Evolutionary conservation across 2,113 vertebrate species (phyloP).

Genomic region (Brachyhypopomus occidentalis): DNA sequence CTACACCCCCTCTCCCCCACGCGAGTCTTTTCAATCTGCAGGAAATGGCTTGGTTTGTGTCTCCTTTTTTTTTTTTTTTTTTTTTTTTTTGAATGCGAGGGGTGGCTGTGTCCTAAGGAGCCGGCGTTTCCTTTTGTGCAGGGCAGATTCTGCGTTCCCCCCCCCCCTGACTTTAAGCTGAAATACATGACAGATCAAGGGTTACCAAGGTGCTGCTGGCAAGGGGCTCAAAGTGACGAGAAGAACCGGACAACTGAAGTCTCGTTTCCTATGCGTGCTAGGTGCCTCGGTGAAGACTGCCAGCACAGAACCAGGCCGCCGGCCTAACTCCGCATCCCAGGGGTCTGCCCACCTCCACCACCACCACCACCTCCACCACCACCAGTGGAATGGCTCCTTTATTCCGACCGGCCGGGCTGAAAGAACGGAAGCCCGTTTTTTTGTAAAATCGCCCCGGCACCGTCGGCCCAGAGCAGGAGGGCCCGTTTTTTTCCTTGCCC

Average conservation of each 20-base stretch:
- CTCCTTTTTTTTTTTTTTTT: neutral
- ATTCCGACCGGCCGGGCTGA: neutral
- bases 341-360: neutral
- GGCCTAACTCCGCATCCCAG: neutral
- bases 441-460: conserved; percentile 72
- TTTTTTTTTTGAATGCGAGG: conserved; percentile 25
- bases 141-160: conserved; percentile 47
- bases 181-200: conserved; percentile 68
- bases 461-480: conserved; percentile 74
- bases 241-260: conserved; percentile 52
- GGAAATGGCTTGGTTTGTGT: conserved; percentile 36
- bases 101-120: conserved; percentile 43
- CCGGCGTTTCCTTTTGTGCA: conserved; percentile 49
- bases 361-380: conserved; percentile 1
- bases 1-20: neutral
- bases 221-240: conserved; percentile 54
- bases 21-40: conserved; percentile 26
- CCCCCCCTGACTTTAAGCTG: conserved; percentile 55
- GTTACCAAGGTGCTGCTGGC: conserved; percentile 64
- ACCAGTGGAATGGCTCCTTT: conserved; percentile 12
- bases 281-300: conserved; percentile 26
- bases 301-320: neutral
- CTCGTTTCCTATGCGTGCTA: conserved; percentile 60
- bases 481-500: conserved; percentile 76
- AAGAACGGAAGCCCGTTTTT: conserved; percentile 59